These are phyloP conservation scores for Xylophagus ater DNA, from an alignment of 2,888 invertebrate species.

Conservation along the genomic window DNA sequence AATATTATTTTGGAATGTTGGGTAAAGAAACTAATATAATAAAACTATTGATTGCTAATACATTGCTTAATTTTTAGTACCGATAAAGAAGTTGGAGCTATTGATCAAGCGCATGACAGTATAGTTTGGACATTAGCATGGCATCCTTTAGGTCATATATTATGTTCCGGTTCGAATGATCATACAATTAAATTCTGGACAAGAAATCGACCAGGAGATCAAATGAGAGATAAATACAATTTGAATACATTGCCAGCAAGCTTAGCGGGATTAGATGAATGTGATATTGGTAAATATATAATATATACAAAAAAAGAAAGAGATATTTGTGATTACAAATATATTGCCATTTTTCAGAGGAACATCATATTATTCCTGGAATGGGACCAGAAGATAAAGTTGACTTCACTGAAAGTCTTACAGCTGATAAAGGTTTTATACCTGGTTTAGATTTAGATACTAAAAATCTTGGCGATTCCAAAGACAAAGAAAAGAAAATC, in stretches of 20 bases:
- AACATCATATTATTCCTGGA: conserved; percentile 78
- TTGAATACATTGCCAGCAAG: conserved; percentile 83
- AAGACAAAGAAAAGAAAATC: conserved; percentile 69
- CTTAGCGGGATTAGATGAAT: conserved; percentile 56
- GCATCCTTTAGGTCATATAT: conserved; percentile 98
- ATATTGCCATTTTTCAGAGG: conserved; percentile 41
- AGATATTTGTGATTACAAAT: not conserved
- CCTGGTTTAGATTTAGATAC: conserved; percentile 79
- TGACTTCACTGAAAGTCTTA: conserved; percentile 55
- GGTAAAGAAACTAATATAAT: conserved; percentile 44
- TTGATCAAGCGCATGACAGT: conserved; percentile 98
- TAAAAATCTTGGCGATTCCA: conserved; percentile 51
- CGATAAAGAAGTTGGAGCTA: conserved; percentile 95
- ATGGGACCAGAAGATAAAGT: conserved; percentile 98
- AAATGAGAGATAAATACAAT: conserved; percentile 96
- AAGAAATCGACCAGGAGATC: conserved; percentile 93
- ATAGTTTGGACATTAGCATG: conserved; percentile 99
- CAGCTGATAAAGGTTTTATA: conserved; percentile 51
- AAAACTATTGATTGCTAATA: not conserved
- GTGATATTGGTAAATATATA: conserved; percentile 47
- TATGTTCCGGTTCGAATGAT: conserved; percentile 99
- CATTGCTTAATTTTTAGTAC: conserved; percentile 48
- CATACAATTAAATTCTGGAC: conserved; percentile 99
- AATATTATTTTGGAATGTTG: conserved; percentile 97
- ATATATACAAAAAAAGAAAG: not conserved